Evolutionary conservation across 2,113 vertebrate genomes (phyloP).

Genomic region (Sinocyclocheilus anshuiensis): DNA sequence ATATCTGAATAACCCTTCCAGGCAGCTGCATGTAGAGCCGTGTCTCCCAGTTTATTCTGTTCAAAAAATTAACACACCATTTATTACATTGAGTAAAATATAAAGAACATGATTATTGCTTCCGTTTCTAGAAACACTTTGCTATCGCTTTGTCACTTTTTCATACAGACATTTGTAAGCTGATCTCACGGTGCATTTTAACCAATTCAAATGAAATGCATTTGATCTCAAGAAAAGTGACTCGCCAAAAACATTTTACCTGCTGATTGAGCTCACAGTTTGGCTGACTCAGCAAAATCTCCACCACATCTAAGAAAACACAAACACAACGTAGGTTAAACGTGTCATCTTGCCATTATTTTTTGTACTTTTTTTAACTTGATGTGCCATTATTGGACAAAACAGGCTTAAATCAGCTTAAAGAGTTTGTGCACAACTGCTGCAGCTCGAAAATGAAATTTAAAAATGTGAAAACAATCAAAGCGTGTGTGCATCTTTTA

Average conservation of each 20-base stretch:
- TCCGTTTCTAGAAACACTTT: background rate
- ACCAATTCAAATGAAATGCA: background rate
- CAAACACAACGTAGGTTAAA: background rate
- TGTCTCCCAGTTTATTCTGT: conserved; percentile 98
- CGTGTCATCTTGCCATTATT: background rate
- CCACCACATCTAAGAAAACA: conserved; percentile 87
- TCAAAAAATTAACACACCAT: conserved; percentile 45
- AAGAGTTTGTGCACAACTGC: background rate
- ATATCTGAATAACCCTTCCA: conserved; percentile 99
- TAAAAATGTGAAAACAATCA: background rate
- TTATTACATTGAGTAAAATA: background rate
- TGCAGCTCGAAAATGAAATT: background rate
- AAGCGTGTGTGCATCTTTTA: conserved; percentile 52
- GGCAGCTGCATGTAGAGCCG: conserved; percentile 90
- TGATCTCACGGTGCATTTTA: background rate
- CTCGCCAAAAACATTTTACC: conserved; percentile 70
- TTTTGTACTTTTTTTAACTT: background rate
- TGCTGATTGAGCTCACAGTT: conserved; percentile 96
- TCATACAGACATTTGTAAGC: background rate
- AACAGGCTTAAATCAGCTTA: background rate
- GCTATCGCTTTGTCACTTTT: background rate
- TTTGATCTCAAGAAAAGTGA: background rate
- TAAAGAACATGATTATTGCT: background rate
- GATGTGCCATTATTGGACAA: background rate
- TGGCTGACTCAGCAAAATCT: conserved; percentile 86